These are phyloP conservation scores for Diplodus sargus DNA, from an alignment of 2,797 vertebrate genomes.

Conservation along the genomic window DNA sequence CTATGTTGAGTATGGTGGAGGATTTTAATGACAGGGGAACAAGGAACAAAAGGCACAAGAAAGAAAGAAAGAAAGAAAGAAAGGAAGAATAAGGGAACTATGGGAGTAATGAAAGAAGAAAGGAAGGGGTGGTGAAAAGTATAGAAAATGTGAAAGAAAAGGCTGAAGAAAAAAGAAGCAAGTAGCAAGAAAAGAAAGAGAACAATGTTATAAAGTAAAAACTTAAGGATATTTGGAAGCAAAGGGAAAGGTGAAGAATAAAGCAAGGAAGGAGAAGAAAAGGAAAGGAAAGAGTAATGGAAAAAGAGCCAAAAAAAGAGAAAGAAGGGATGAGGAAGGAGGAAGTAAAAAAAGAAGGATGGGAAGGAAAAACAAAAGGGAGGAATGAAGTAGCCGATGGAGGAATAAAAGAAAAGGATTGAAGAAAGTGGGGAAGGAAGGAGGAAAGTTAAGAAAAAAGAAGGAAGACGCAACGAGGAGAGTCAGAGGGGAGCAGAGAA, in stretches of 20 bases:
- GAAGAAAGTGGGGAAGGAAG: too few relatives aligned
- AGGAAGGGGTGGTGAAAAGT: too few relatives aligned
- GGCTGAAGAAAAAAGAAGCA: not conserved
- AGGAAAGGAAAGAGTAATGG: too few relatives aligned
- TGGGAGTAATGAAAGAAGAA: not conserved
- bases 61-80: too few relatives aligned
- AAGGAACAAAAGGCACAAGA: not conserved
- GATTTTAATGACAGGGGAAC: too few relatives aligned
- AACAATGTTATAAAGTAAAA: not conserved
- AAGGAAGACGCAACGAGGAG: not conserved
- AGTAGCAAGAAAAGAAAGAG: not conserved
- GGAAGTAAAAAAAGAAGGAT: not conserved
- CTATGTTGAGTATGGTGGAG: too few relatives aligned
- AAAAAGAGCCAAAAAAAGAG: not conserved
- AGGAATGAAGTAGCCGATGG: too few relatives aligned
- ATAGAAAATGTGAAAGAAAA: too few relatives aligned
- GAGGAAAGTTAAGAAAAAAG: not conserved
- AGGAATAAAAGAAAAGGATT: not conserved
- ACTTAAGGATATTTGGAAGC: too few relatives aligned
- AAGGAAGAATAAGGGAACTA: not conserved
- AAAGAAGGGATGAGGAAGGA: too few relatives aligned
- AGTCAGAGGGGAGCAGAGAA: not conserved
- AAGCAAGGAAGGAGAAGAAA: not conserved
- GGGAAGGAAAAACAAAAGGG: too few relatives aligned
- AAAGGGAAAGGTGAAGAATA: not conserved